Base-by-base conservation (phyloP, 2,888 invertebrate species). In the Eilema sororculum region DNA sequence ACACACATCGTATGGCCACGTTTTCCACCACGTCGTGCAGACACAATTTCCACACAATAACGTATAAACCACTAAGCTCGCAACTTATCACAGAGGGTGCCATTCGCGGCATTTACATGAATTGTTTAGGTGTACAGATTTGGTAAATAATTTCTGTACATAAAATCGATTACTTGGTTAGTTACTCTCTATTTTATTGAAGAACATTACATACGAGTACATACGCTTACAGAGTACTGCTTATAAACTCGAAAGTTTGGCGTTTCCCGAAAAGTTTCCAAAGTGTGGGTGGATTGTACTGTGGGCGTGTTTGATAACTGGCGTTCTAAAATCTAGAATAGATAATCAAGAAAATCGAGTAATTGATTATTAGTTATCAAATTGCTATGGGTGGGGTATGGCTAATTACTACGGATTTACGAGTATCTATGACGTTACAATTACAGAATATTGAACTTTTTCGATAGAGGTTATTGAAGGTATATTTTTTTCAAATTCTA, bases 41-140 rank as follows among this genome's bases (percentile, higher is more conserved):
- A 25, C 24, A 28, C 58, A 58, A 13, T 58, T 58, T 58, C 13
- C 13, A 58, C 25, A 58, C 24, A 58, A 58, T 58, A 25, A 24
- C 58, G 58, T 65, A 28, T 52, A 13, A 56, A 52, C 52, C 46
- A 25, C 46, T n/a, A 65, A 46, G 52, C 52, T 20, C 24, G 52
- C 28, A 65, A 41, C 25, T 58, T 58, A 58, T 24, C 25, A 25
- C 25, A 16, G 25, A 58, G 13, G 5, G 16, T 13, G 24, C 13
- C 24, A 25, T 58, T 25, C 4, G 25, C 25, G 58, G 8, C 58
- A 25, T 58, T 58, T 25, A 16, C 25, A 25, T 58, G 6, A 58
- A 25, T n/a, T 16, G 25, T 25, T 58, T 52, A n/a, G 52, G 52
- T 52, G 52, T 52, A 52, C 20, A n/a, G 52, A n/a, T 52, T 52